A percentile compares a stretch with the other conserved stretches of the same genome.
Conservation (phyloP, 2,888 invertebrate genomes). For the Piscicola geometra region DNA sequence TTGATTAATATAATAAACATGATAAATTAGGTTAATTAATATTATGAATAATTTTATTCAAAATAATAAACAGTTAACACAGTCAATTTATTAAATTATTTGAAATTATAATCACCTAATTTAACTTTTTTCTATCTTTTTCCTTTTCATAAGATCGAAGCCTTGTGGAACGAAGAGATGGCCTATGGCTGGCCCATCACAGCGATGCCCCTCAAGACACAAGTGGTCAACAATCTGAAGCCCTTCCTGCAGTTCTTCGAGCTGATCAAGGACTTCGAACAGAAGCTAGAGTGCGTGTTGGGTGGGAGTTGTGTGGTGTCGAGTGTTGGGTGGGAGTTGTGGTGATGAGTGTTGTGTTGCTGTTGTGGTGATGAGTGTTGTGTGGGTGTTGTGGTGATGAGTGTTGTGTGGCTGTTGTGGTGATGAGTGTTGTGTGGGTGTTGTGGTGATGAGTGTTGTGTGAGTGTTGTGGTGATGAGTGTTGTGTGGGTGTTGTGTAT, state of each 20-base stretch:
- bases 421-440: too few species aligned
- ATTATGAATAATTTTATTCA: too few species aligned
- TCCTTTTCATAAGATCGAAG: constrained; percentile 36
- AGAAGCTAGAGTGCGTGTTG: constrained; percentile 25
- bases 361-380: not conserved
- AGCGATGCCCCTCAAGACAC: constrained; percentile 23
- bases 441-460: too few species aligned
- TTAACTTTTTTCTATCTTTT: too few species aligned
- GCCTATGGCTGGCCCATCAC: constrained; percentile 36
- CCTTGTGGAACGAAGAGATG: constrained; percentile 33
- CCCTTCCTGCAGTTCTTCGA: constrained; percentile 31
- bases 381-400: too few species aligned
- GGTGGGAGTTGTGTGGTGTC: too few species aligned
- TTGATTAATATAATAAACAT: constrained; percentile 5
- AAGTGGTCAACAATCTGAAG: constrained; percentile 29
- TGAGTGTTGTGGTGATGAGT: too few species aligned
- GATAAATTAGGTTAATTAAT: not conserved
- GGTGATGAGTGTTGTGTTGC: not conserved
- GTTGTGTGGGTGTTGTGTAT: too few species aligned
- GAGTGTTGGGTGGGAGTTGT: not conserved
- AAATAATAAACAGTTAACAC: too few species aligned
- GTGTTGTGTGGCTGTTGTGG: too few species aligned
- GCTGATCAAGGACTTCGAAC: constrained; percentile 23
- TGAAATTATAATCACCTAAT: too few species aligned
- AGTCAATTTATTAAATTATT: too few species aligned